Evolutionary conservation across 2,888 invertebrate genomes (phyloP).

Genomic region (Dynastes maya): DNA sequence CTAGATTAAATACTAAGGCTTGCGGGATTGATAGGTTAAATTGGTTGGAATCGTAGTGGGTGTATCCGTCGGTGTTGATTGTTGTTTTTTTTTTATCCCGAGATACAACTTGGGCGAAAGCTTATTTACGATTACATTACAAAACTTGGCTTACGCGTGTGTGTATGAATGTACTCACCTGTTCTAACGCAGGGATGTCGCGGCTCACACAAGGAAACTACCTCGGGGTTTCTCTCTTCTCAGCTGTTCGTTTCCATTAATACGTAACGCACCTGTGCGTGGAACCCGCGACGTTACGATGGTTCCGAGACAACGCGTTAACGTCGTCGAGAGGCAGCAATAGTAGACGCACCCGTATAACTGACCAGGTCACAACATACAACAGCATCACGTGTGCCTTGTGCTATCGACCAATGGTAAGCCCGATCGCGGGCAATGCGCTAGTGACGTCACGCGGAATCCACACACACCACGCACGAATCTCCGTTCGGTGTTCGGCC

Average conservation of each 20-base stretch:
- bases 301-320: conserved; percentile 25
- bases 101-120: neutral
- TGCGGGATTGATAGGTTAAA: too few species aligned
- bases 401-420: conserved; percentile 72
- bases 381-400: conserved; percentile 60
- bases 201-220: neutral
- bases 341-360: conserved; percentile 67
- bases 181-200: conserved; percentile 4
- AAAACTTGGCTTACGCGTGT: neutral
- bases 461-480: conserved; percentile 44
- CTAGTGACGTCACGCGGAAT: conserved; percentile 70
- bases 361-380: conserved; percentile 62
- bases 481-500: neutral
- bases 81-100: neutral
- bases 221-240: conserved; percentile 24
- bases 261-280: conserved; percentile 17
- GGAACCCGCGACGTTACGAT: neutral
- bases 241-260: conserved; percentile 34
- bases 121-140: too few species aligned
- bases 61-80: neutral
- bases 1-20: too few species aligned
- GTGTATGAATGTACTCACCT: conserved; percentile 25
- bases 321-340: conserved; percentile 4
- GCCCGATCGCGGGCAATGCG: conserved; percentile 62
- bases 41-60: neutral